A percentile compares a stretch with the other conserved stretches of the same genome.
These are phyloP conservation scores for Cynodonichthys magdalenae DNA, from an alignment of 2,797 vertebrate species.

Conservation along the genomic window DNA sequence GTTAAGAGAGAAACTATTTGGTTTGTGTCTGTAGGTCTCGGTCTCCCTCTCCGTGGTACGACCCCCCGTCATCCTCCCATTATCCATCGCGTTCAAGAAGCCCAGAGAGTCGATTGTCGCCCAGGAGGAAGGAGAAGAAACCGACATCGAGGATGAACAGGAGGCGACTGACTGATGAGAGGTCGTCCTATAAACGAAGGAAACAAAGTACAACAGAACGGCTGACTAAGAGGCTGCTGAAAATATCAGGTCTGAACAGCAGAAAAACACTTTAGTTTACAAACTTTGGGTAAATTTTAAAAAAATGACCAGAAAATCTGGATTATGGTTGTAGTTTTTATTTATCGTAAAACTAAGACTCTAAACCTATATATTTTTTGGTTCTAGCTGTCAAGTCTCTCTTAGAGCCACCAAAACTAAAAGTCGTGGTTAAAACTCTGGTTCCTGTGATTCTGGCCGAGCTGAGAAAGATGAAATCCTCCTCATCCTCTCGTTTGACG, in stretches of 20 bases:
- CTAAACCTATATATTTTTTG: not conserved
- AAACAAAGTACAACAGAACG: conserved; percentile 51
- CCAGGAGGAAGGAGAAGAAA: not conserved
- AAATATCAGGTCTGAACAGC: conserved; percentile 69
- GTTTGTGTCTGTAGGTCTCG: conserved; percentile 11
- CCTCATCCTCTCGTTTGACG: conserved; percentile 12
- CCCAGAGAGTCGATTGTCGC: rapidly evolving
- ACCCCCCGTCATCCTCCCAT: conserved; percentile 4
- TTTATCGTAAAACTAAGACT: not conserved
- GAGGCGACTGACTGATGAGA: not conserved
- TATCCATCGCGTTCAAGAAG: conserved; percentile 33
- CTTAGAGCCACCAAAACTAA: conserved; percentile 63
- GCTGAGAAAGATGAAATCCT: conserved; percentile 80
- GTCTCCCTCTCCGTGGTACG: conserved; percentile 58
- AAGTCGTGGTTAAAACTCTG: conserved; percentile 83
- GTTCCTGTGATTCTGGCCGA: conserved; percentile 82
- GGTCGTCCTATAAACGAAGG: not conserved
- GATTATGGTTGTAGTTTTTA: too few relatives aligned
- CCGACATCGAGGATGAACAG: not conserved
- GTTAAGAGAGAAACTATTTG: not conserved
- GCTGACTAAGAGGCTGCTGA: conserved; percentile 73
- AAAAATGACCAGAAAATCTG: too few relatives aligned
- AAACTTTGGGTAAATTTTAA: too few relatives aligned
- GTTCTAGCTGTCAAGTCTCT: conserved; percentile 56
- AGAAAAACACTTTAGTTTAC: not conserved